Conservation (phyloP, 2,888 invertebrate genomes). For the Aphodius sticticus region DNA sequence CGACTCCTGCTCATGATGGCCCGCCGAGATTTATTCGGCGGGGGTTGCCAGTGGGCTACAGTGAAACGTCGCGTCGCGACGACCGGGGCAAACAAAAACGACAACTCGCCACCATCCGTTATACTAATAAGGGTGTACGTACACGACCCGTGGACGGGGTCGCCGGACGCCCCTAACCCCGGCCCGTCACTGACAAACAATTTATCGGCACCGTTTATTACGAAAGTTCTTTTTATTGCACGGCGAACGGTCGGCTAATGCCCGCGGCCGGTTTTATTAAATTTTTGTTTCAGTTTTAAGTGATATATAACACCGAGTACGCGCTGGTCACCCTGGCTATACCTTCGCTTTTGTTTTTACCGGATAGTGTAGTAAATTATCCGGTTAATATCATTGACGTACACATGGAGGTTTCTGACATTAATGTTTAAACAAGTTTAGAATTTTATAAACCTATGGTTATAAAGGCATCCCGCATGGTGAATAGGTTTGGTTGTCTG, state of each 20-base stretch:
- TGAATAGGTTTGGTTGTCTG: too few relatives aligned
- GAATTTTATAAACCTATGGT: too few relatives aligned
- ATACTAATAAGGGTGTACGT: slow-evolving; percentile 48
- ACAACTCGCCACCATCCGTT: slow-evolving; percentile 48
- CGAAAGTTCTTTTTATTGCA: slow-evolving; percentile 41
- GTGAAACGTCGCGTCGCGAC: neutral
- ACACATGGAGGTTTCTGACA: too few relatives aligned
- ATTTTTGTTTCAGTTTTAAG: slow-evolving; percentile 27
- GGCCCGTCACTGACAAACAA: slow-evolving; percentile 47
- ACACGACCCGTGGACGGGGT: slow-evolving; percentile 10
- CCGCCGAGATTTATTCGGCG: slow-evolving; percentile 16
- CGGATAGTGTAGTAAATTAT: neutral
- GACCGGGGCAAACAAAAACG: slow-evolving; percentile 46
- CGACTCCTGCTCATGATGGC: slow-evolving; percentile 21
- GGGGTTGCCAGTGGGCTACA: neutral
- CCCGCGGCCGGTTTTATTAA: slow-evolving; percentile 27
- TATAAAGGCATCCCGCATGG: too few relatives aligned
- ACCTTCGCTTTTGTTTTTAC: neutral
- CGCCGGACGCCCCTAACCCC: slow-evolving; percentile 38
- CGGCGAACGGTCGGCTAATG: slow-evolving; percentile 26
- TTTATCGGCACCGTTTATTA: slow-evolving; percentile 46
- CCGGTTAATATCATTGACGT: too few relatives aligned
- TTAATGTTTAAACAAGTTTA: too few relatives aligned
- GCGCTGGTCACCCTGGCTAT: neutral
- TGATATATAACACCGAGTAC: slow-evolving; percentile 12